Base-by-base conservation (phyloP, 2,113 vertebrate genomes). In the Calidris pugnax region DNA sequence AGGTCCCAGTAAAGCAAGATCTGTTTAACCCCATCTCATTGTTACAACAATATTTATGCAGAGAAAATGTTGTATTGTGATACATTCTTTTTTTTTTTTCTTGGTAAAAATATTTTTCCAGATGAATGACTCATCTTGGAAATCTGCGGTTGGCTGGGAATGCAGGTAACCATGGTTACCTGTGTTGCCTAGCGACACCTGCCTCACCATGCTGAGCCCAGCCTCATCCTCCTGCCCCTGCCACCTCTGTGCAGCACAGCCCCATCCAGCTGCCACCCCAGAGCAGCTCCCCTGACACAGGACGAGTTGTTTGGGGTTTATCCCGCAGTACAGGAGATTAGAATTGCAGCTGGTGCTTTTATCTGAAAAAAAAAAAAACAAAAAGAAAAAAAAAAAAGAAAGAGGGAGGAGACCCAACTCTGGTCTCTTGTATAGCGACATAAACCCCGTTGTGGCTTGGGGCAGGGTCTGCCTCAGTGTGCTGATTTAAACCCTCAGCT, bases 161-260 rank as follows among this genome's bases (percentile, higher is more conserved):
- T 95, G 90, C 74, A 68, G 75, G 89, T 94, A 80, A 73, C 92
- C 87, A 71, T 93, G 86, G 97, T 43, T 78, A 96, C 73, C 23
- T 23, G 28, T 7, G 90, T 93, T 91, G 93, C 96, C 79, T 88
- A 47, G 95, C 14, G 5, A 93, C 91, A 20, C 19, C 56, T 68
- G n/a, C 68, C 63, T 55, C 8, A 45, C 1, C 6, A 57, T 68
- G 82, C 93, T 22, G 32, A n/a, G 84, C 3, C 21, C 3, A 48
- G 47, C 47, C 47, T 47, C 47, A 0, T 26, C 22, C 32, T 56
- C 55, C 62, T 41, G 84, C 37, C 80, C 77, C 1, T 32, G 28
- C 64, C 23, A 24, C 41, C 75, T 4, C 48, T 71, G 68, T 1
- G 4, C 17, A 5, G 33, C 35, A 21, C 64, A 64, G 77, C 73